Base-by-base conservation (phyloP, 2,113 vertebrate genomes). In the Columba janthina region DNA sequence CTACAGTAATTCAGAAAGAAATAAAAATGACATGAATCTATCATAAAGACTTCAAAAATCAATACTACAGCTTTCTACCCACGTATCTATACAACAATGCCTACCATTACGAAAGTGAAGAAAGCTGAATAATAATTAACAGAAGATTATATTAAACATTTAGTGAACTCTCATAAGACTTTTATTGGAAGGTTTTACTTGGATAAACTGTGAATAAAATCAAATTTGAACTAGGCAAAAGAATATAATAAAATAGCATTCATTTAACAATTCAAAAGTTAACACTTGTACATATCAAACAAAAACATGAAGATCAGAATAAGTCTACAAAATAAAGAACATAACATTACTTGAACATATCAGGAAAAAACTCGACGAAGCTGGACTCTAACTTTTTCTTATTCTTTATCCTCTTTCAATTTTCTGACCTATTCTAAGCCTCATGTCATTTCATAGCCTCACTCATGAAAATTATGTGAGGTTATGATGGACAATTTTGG, bases 41-140 rank as follows among this genome's bases (percentile, higher is more conserved):
- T 91, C 44, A 85, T 46, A 91, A 95, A 90, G 85, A 88, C 46
- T 90, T 84, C 32, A 60, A 93, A 73, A 93, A 89, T 85, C 87
- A 85, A 80, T 89, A 87, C n/a, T 28, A 40, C 74, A 85, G 40
- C 62, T 84, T 94, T 70, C 81, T 69, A 82, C 75, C 82, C 60
- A 91, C 64, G 53, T 69, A 93, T 83, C 90, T 71, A 82, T 76
- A 88, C 74, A 89, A 93, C 71, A 89, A 90, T 76, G 85, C 34
- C 71, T 93, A 66, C 26, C 42, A 80, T 60, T 91, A 86, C 64
- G 22, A 74, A 89, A 74, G 66, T 51, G 62, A 85, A 91, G 71
- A 91, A 96, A 76, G 67, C 12, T 79, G 93, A 94, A 93, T 73
- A 93, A 77, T 89, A 94, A 88, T 82, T 91, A 96, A 93, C 38